Evolutionary conservation across 2,888 invertebrate genomes (phyloP).

Genomic region (Chloroclysta siterata): DNA sequence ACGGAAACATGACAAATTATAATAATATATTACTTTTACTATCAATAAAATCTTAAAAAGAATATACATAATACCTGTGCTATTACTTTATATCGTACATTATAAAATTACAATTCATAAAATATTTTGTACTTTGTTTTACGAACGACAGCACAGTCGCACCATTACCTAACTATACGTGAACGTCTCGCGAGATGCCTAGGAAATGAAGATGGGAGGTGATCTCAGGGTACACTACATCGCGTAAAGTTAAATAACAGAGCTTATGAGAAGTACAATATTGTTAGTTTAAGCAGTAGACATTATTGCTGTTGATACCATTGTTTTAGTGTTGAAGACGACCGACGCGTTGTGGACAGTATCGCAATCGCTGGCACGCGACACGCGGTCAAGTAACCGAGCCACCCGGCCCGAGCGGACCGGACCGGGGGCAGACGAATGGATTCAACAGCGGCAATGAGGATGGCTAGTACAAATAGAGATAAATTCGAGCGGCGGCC

Average conservation of each 20-base stretch:
- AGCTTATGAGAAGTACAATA: constrained; percentile 82
- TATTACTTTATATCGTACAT: constrained; percentile 80
- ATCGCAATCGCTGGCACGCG: constrained; percentile 29
- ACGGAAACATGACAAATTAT: constrained; percentile 82
- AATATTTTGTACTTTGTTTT: constrained; percentile 84
- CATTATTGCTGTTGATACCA: constrained; percentile 29
- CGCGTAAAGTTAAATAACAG: constrained; percentile 46
- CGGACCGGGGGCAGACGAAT: constrained; percentile 16
- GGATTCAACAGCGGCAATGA: constrained; percentile 48
- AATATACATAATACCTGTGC: constrained; percentile 79
- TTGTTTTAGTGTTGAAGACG: constrained; percentile 16
- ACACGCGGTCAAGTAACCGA: too few relatives aligned
- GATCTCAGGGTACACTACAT: constrained; percentile 33
- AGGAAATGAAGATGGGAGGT: constrained; percentile 33
- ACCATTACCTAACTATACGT: constrained; percentile 71
- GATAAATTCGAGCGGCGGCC: constrained; percentile 47
- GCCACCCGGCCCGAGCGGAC: too few relatives aligned
- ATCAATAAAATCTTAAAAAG: constrained; percentile 75
- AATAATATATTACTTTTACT: constrained; percentile 55
- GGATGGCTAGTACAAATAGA: constrained; percentile 51
- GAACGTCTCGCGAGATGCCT: constrained; percentile 58
- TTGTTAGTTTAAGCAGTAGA: constrained; percentile 63
- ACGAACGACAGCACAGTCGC: constrained; percentile 75
- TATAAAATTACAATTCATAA: constrained; percentile 82
- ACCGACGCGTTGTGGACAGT: neutral